Evolutionary conservation across 2,888 invertebrate genomes (phyloP).

Genomic region (Hydraecia micacea): DNA sequence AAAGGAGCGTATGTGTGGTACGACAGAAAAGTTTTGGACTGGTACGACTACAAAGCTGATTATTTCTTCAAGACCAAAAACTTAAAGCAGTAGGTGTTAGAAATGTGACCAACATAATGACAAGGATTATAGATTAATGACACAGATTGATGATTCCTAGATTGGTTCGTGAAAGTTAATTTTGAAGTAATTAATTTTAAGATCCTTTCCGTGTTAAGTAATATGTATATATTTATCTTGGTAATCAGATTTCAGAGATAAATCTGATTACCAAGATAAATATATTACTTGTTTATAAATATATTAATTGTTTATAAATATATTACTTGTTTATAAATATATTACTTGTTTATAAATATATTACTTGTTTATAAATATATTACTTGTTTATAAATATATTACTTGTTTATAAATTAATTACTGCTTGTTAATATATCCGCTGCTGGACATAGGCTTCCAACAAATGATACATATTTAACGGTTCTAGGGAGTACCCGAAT

Average conservation of each 20-base stretch:
- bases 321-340: too few species aligned
- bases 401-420: slow-evolving; percentile 39
- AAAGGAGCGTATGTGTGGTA: slow-evolving; percentile 92
- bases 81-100: background rate
- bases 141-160: background rate
- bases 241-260: slow-evolving; percentile 17
- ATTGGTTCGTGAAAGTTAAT: slow-evolving; percentile 22
- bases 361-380: too few species aligned
- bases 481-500: background rate
- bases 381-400: too few species aligned
- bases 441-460: background rate
- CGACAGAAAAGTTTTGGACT: slow-evolving; percentile 89
- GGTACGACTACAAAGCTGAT: slow-evolving; percentile 84
- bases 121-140: slow-evolving; percentile 10
- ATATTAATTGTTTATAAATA: too few species aligned
- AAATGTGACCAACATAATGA: slow-evolving; percentile 4
- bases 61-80: slow-evolving; percentile 76
- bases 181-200: slow-evolving; percentile 28
- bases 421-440: slow-evolving; percentile 13
- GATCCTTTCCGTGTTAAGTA: slow-evolving; percentile 9
- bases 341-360: too few species aligned
- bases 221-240: slow-evolving; percentile 18
- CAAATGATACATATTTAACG: background rate
- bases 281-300: too few species aligned
- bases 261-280: too few species aligned